These are phyloP conservation scores for Ctenoplectra terminalis DNA, from an alignment of 1,140 invertebrate genomes.

Conservation along the genomic window DNA sequence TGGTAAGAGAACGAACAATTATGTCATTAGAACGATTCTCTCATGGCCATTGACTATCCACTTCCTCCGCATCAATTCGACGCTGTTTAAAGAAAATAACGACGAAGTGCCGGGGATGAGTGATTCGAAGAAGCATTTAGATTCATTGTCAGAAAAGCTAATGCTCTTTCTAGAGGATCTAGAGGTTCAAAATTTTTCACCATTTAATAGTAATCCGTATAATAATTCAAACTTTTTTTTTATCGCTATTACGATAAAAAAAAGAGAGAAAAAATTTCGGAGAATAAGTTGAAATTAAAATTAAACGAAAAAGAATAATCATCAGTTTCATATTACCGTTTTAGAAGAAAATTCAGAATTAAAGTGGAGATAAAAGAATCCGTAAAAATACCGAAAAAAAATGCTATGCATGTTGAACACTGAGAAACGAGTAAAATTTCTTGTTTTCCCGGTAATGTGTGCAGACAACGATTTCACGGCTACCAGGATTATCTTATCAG, in stretches of 20 bases:
- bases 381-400: too few relatives aligned
- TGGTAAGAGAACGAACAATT: conserved; percentile 5
- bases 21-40: conserved; percentile 16
- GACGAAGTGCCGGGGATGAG: background rate
- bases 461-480: conserved; percentile 8
- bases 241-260: too few relatives aligned
- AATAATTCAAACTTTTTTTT: background rate
- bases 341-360: too few relatives aligned
- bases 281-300: too few relatives aligned
- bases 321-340: too few relatives aligned
- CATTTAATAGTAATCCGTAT: background rate
- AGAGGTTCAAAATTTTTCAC: background rate
- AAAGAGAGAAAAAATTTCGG: too few relatives aligned
- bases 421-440: too few relatives aligned
- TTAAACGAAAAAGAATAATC: too few relatives aligned
- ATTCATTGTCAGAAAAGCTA: background rate
- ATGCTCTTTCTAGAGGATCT: background rate
- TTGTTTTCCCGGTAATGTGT: background rate
- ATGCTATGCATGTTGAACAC: too few relatives aligned
- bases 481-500: conserved; percentile 24
- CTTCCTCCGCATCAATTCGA: conserved; percentile 18
- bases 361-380: too few relatives aligned
- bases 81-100: conserved; percentile 8
- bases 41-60: background rate
- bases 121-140: background rate